Conservation (phyloP, 2,888 invertebrate genomes). For the Euzophera pinguis region DNA sequence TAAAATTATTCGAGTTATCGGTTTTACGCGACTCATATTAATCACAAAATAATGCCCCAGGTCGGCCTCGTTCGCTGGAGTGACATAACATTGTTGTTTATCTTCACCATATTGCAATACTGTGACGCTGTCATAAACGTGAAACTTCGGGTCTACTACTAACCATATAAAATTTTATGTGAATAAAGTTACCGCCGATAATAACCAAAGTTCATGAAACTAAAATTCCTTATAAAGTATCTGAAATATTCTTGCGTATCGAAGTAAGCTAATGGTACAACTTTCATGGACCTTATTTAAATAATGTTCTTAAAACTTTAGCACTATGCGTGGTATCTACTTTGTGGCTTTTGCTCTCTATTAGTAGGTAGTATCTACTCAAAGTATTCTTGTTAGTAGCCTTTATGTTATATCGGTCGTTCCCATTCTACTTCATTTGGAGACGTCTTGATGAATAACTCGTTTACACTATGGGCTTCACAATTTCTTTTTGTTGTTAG, state of each 20-base stretch:
- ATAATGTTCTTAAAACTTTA: slow-evolving; percentile 8
- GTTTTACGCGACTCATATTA: no score
- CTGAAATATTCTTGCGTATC: slow-evolving; percentile 1
- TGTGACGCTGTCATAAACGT: neutral
- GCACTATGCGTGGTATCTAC: neutral
- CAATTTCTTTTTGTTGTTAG: no score
- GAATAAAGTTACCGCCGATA: slow-evolving; percentile 2
- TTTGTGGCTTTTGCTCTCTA: neutral
- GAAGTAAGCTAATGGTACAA: slow-evolving; percentile 8
- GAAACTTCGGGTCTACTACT: neutral
- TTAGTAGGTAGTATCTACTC: no score
- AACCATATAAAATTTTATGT: slow-evolving; percentile 4
- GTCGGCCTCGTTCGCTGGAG: neutral
- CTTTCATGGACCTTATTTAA: slow-evolving; percentile 11
- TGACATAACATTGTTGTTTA: neutral
- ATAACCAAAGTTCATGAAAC: slow-evolving; percentile 2
- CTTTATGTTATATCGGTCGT: neutral
- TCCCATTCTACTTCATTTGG: no score
- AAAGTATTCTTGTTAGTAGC: neutral
- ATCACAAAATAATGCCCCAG: no score
- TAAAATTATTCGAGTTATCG: no score
- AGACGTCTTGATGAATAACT: no score
- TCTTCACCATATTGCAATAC: neutral
- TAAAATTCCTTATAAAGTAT: slow-evolving; percentile 4
- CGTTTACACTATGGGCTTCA: no score